A percentile compares a stretch with the other conserved stretches of the same genome.
These are phyloP conservation scores for Athene noctua DNA, from an alignment of 2,113 vertebrate genomes.

Conservation along the genomic window DNA sequence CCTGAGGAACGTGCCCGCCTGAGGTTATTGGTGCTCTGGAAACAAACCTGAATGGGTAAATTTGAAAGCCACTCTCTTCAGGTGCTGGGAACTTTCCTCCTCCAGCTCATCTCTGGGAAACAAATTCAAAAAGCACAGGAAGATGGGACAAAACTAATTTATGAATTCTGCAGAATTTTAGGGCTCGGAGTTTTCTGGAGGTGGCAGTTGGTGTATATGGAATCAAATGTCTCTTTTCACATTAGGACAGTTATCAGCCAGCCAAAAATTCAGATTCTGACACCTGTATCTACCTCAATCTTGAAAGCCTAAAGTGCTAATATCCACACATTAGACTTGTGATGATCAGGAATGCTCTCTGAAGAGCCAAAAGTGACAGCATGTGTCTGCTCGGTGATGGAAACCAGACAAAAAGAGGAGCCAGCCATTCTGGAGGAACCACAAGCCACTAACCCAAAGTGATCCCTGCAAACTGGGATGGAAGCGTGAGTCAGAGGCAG, in stretches of 20 bases:
- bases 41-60: background rate
- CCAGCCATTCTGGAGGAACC: background rate
- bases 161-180: background rate
- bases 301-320: background rate
- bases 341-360: background rate
- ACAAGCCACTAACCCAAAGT: fast-evolving
- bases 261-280: background rate
- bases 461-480: background rate
- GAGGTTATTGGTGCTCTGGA: background rate
- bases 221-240: background rate
- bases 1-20: background rate
- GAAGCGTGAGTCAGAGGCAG: background rate
- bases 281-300: background rate
- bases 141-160: background rate
- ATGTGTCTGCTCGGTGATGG: background rate
- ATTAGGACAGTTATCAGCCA: background rate
- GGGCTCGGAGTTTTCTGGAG: background rate
- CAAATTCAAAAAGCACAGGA: background rate
- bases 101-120: background rate
- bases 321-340: background rate
- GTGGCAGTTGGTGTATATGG: background rate
- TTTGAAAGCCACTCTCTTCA: background rate
- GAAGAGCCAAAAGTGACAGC: background rate
- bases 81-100: background rate
- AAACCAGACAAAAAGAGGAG: background rate